Percentiles rank a stretch among this genome's conserved stretches.
These are phyloP conservation scores for Synanthedon myopaeformis DNA, from an alignment of 2,888 invertebrate species.

Conservation along the genomic window DNA sequence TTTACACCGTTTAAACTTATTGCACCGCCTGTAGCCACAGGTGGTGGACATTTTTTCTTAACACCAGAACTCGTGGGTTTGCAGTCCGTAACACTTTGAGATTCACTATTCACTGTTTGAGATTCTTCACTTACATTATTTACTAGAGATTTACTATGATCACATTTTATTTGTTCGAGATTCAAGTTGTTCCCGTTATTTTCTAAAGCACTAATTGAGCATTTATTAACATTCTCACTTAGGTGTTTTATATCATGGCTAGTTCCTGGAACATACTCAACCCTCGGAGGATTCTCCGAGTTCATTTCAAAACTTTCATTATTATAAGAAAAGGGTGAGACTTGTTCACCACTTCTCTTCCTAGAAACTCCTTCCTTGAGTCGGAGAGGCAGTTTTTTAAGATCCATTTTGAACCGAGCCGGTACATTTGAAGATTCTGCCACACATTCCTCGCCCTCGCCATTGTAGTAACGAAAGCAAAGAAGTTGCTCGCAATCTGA, in stretches of 20 bases:
- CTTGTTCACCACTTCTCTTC: conserved; percentile 59
- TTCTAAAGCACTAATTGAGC: conserved; percentile 69
- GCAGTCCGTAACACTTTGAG: conserved; percentile 45
- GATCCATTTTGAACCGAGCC: conserved; percentile 64
- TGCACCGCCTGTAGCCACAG: conserved; percentile 66
- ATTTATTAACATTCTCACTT: conserved; percentile 64
- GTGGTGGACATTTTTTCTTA: conserved; percentile 70
- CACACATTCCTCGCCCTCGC: conserved; percentile 72
- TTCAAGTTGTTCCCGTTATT: conserved; percentile 46
- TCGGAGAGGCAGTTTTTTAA: conserved; percentile 68
- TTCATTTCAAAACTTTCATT: conserved; percentile 67
- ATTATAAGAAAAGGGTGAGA: conserved; percentile 60
- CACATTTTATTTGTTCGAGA: conserved; percentile 59
- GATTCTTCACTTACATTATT: conserved; percentile 54
- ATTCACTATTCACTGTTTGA: conserved; percentile 60
- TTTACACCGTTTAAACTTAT: conserved; percentile 68
- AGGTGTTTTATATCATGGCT: conserved; percentile 60
- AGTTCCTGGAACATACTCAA: conserved; percentile 51
- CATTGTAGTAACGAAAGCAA: conserved; percentile 79
- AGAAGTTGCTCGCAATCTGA: conserved; percentile 76
- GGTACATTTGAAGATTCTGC: conserved; percentile 71
- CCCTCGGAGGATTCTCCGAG: conserved; percentile 48
- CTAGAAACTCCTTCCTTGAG: conserved; percentile 66
- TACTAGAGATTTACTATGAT: conserved; percentile 63
- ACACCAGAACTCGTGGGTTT: conserved; percentile 56